phyloP scores from a whole-genome alignment of 2,888 invertebrate species.

The Hybos culiciformis region DNA sequence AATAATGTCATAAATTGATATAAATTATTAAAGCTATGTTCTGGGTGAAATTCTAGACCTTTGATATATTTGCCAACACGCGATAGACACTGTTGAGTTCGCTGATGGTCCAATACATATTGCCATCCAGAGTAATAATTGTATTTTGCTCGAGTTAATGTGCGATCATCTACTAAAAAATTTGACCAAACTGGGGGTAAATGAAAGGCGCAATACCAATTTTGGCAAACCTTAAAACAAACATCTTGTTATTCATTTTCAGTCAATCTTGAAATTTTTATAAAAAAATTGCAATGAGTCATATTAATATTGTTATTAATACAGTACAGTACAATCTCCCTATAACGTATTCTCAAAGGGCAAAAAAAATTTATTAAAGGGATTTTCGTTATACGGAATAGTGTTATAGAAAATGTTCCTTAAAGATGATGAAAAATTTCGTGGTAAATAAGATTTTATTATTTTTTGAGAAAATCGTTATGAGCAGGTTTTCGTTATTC shows the following conservation, averaged over 20 bases:
- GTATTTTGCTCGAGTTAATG: constrained; percentile 58
- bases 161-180: constrained; percentile 56
- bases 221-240: constrained; percentile 28
- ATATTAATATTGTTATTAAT: no score
- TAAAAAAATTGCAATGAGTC: no score
- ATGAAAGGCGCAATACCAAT: constrained; percentile 57
- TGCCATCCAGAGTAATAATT: constrained; percentile 75
- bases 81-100: constrained; percentile 55
- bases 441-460: neutral
- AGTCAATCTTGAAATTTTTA: no score
- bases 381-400: no score
- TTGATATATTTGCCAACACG: constrained; percentile 53
- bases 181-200: constrained; percentile 61
- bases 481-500: neutral
- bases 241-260: neutral
- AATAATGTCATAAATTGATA: constrained; percentile 73
- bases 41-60: constrained; percentile 54
- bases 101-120: constrained; percentile 56
- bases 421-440: no score
- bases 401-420: no score
- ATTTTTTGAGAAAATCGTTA: neutral
- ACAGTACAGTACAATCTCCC: no score
- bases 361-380: no score
- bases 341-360: no score
- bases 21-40: constrained; percentile 64